phyloP scores from a whole-genome alignment of 1,140 invertebrate genomes.

The Magallana gigas region DNA sequence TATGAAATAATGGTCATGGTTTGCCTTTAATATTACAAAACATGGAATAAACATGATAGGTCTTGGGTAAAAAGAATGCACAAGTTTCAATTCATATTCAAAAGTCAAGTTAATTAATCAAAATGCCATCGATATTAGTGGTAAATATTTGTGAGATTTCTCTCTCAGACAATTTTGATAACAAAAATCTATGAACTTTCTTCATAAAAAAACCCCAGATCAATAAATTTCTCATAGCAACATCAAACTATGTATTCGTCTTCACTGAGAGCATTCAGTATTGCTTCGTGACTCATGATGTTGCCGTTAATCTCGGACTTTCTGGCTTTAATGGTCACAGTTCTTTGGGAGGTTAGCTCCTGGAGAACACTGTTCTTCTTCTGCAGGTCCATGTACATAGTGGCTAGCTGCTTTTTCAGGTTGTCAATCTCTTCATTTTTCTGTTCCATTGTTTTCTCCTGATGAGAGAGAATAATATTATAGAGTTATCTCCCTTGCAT shows the following conservation, averaged over 20 bases:
- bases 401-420: slow-evolving; percentile 51
- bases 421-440: slow-evolving; percentile 48
- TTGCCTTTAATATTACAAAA: background rate
- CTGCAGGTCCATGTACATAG: slow-evolving; percentile 44
- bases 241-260: slow-evolving; percentile 57
- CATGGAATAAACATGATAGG: background rate
- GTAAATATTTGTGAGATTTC: no score
- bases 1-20: background rate
- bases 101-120: no score
- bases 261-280: slow-evolving; percentile 51
- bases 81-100: no score
- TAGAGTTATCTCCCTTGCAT: background rate
- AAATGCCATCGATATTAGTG: no score
- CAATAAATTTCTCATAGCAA: background rate
- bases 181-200: no score
- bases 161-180: no score
- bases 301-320: slow-evolving; percentile 54
- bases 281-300: slow-evolving; percentile 36
- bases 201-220: no score
- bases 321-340: slow-evolving; percentile 31
- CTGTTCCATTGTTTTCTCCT: background rate
- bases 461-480: background rate
- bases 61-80: no score
- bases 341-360: slow-evolving; percentile 46
- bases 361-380: slow-evolving; percentile 49